These are phyloP conservation scores for Rhabdophis nuchalis DNA, from an alignment of 2,797 vertebrate genomes.

Conservation along the genomic window DNA sequence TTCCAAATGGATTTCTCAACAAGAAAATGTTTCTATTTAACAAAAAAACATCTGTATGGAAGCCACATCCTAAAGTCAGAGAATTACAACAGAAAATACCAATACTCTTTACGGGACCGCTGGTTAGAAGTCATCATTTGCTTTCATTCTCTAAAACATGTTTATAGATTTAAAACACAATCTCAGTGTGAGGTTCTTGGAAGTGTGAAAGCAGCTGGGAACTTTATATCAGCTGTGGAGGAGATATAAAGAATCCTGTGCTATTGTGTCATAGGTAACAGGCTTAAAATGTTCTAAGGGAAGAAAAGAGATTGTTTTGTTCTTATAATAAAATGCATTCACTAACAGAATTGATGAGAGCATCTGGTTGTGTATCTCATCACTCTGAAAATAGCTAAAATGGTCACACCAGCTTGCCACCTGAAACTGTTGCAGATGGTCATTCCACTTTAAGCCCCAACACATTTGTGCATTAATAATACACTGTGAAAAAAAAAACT, in stretches of 20 bases:
- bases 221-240: not conserved
- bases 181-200: not conserved
- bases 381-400: not conserved
- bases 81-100: not conserved
- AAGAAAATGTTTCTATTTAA: not conserved
- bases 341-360: not conserved
- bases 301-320: not conserved
- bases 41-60: not conserved
- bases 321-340: not conserved
- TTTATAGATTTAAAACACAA: not conserved
- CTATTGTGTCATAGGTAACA: not conserved
- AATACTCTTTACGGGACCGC: not conserved
- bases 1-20: not conserved
- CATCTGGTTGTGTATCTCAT: not conserved
- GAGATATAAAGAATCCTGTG: not conserved
- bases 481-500: not conserved
- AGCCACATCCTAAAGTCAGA: not conserved
- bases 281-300: not conserved
- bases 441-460: not conserved
- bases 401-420: not conserved
- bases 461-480: not conserved
- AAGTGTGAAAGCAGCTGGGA: not conserved
- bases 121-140: not conserved
- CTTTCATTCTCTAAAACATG: not conserved
- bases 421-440: not conserved